Percentiles rank a stretch among this genome's conserved stretches.
Conservation (phyloP, 2,113 vertebrate genomes). For the Brachyhypopomus gauderio region DNA sequence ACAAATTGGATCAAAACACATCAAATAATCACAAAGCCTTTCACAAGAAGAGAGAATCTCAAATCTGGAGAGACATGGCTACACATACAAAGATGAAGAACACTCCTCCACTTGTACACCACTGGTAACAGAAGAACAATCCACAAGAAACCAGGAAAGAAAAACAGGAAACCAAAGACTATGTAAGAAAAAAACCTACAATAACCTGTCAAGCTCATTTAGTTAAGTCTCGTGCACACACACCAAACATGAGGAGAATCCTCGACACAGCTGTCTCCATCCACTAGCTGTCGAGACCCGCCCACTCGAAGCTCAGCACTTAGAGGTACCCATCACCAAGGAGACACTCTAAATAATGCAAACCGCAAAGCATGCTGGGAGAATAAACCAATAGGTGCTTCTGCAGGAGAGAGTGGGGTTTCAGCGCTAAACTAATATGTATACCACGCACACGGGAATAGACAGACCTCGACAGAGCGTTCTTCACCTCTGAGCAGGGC, state of each 20-base stretch:
- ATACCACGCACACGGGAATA: not conserved
- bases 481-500: not conserved
- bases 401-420: not conserved
- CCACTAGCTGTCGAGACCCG: conserved; percentile 47
- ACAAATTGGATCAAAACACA: no score
- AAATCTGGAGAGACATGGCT: no score
- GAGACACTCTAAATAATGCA: conserved; percentile 53
- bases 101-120: no score
- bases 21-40: no score
- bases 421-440: not conserved
- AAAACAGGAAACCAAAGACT: no score
- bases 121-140: no score
- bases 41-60: no score
- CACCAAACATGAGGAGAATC: conserved; percentile 39
- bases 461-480: not conserved
- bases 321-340: conserved; percentile 34
- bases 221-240: not conserved
- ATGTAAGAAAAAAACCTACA: no score
- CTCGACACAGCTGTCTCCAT: conserved; percentile 48
- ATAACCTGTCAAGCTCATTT: no score
- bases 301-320: conserved; percentile 27
- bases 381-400: not conserved
- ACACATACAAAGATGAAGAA: no score
- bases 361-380: conserved; percentile 48
- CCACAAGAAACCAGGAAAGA: no score